Evolutionary conservation across 2,113 vertebrate genomes (phyloP).

Genomic region (Noctilio leporinus): DNA sequence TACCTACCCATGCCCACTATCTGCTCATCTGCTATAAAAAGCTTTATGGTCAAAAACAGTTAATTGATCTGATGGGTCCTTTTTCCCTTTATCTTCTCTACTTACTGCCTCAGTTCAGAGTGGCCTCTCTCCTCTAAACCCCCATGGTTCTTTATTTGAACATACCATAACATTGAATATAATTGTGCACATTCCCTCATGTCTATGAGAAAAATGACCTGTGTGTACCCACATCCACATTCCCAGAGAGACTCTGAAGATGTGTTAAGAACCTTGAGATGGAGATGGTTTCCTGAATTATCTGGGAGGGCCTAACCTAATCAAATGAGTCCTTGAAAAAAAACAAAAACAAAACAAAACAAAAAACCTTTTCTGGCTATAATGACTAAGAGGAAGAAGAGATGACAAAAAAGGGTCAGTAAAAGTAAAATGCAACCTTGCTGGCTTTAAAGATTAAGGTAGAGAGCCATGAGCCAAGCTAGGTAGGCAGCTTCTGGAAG

Average conservation of each 20-base stretch:
- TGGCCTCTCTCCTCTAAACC: neutral
- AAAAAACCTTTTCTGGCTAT: neutral
- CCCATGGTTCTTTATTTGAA: neutral
- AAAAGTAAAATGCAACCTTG: neutral
- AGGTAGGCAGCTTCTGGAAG: neutral
- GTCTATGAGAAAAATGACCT: neutral
- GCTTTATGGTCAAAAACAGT: neutral
- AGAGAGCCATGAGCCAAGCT: neutral
- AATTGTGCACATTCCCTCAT: neutral
- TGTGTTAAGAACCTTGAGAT: neutral
- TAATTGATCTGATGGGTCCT: neutral
- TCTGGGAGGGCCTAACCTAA: neutral
- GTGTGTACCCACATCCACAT: neutral
- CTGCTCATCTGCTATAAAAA: neutral
- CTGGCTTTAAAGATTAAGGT: neutral
- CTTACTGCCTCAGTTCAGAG: no score
- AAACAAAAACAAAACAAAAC: neutral
- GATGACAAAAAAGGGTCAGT: neutral
- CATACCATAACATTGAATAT: neutral
- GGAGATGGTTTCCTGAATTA: neutral
- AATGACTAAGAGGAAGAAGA: neutral
- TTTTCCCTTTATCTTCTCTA: neutral
- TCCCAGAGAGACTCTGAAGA: neutral
- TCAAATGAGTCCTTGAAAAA: neutral
- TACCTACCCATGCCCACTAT: neutral